Evolutionary conservation across 1,140 invertebrate species (phyloP).

Genomic region (Druon quercuslanigerum): DNA sequence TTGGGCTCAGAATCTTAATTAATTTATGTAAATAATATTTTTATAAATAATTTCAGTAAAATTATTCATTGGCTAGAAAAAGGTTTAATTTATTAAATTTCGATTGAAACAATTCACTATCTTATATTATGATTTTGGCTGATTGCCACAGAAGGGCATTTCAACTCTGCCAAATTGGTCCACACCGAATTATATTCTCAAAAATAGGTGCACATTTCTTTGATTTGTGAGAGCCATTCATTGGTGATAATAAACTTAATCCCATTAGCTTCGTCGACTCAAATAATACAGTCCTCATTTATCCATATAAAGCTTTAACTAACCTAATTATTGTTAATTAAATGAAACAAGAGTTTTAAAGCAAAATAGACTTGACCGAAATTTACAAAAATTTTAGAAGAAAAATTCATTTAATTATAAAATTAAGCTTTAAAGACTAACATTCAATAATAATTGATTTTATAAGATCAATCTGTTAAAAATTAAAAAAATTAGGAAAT

Average conservation of each 20-base stretch:
- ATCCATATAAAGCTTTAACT: background rate
- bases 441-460: too few species aligned
- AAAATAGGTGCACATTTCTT: slow-evolving; percentile 41
- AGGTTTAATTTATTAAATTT: background rate
- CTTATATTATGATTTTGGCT: slow-evolving; percentile 38
- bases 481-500: too few species aligned
- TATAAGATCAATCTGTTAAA: too few species aligned
- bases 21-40: too few species aligned
- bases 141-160: slow-evolving; percentile 37
- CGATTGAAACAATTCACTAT: background rate
- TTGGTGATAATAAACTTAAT: slow-evolving; percentile 10
- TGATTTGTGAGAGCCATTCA: slow-evolving; percentile 41
- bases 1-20: too few species aligned
- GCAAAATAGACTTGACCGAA: too few species aligned
- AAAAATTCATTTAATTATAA: too few species aligned
- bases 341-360: too few species aligned
- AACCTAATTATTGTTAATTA: background rate
- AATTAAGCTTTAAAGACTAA: too few species aligned
- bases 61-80: background rate
- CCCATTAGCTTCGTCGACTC: background rate
- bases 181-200: slow-evolving; percentile 38
- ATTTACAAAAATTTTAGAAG: too few species aligned
- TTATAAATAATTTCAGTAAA: background rate
- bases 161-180: slow-evolving; percentile 48
- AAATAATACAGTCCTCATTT: background rate